A percentile compares a stretch with the other conserved stretches of the same genome.
phyloP scores from a whole-genome alignment of 2,113 vertebrate genomes.

The Menidia beryllina region DNA sequence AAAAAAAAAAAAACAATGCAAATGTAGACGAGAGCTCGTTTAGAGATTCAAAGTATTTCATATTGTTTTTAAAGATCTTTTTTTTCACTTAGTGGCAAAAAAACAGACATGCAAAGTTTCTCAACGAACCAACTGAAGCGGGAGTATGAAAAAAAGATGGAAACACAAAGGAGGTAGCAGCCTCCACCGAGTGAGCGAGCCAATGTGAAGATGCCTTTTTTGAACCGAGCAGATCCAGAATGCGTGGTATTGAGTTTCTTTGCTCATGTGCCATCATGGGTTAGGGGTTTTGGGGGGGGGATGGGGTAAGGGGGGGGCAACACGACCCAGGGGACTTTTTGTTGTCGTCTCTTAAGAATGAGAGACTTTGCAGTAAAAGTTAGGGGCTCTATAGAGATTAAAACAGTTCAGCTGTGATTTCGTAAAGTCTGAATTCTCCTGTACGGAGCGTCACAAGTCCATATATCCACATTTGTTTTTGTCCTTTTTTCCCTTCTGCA shows the following conservation, averaged over 20 bases:
- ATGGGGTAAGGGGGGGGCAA: neutral
- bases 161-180: conserved; percentile 29
- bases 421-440: neutral
- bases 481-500: conserved; percentile 31
- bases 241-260: conserved; percentile 74
- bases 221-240: neutral
- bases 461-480: neutral
- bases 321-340: no score
- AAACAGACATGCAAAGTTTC: conserved; percentile 89
- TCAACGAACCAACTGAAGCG: conserved; percentile 85
- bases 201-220: conserved; percentile 27
- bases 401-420: conserved; percentile 1
- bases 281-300: no score
- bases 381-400: conserved; percentile 14
- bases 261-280: conserved; percentile 86
- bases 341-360: neutral
- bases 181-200: neutral
- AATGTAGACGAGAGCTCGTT: conserved; percentile 87
- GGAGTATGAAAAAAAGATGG: conserved; percentile 28
- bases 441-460: neutral
- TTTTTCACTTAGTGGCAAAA: conserved; percentile 74
- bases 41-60: conserved; percentile 66
- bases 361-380: conserved; percentile 46
- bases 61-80: conserved; percentile 66
- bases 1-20: conserved; percentile 78